Evolutionary conservation across 2,113 vertebrate genomes (phyloP), one percentile per base, ranked within the genome.

Genomic region (Pantherophis guttatus): DNA sequence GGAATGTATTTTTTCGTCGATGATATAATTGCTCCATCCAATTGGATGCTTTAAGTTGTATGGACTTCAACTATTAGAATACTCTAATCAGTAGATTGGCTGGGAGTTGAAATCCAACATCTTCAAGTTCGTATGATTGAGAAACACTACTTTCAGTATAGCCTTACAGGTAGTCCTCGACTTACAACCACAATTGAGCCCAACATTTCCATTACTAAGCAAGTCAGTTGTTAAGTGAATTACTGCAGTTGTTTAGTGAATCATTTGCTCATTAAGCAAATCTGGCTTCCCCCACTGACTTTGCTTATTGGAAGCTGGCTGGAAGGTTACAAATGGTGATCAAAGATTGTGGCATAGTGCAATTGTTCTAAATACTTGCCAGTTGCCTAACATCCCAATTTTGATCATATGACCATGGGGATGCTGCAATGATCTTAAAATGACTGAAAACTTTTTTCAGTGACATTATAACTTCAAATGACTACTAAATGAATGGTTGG

Each of bases 401-500:
- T 65, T n/a, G 62, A 65, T 65, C 4, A 65, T 65, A n/a, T 65
- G 26, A n/a, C 11, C 62, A 90, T n/a, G 23, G 5, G 58, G 29
- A 8, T 90, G 44, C 8, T 19, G 29, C 39, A 29, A 26, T 39
- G 39, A 39, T 39, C 39, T 39, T 39, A 39, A 39, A 39, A 39
- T 39, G 39, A 81, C 87, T 91, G n/a, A 94, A 54, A 65, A 65
- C 26, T 65, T 65, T 59, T 65, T 23, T n/a, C 44, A 95, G 54
- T 29, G n/a, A 0, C 48, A 19, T 0, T 0, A 11, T 44, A 65
- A 29, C 26, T 65, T 65, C 62, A 65, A 65, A 65, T 65, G 59
- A 11, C 26, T 3, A n/a, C 26, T 65, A 65, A 65, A n/a, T 65
- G 62, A 65, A 29, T n/a, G 62, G 11, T 29, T 65, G 26, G 5